Evolutionary conservation across 2,113 vertebrate genomes (phyloP), one percentile per base, ranked within the genome.

Genomic region (Chlorocebus sabaeus): DNA sequence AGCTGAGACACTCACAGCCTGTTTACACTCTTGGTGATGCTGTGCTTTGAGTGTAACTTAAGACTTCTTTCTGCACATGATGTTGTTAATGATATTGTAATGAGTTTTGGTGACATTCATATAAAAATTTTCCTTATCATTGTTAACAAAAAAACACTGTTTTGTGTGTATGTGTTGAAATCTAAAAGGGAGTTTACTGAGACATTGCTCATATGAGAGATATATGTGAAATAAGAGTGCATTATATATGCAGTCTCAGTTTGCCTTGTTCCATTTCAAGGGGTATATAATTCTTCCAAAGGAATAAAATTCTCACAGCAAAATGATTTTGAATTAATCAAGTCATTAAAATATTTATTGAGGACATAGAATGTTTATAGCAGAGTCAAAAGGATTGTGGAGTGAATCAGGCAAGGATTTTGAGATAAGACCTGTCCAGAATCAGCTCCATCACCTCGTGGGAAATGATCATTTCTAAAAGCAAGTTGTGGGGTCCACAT

Each of bases 51-150:
- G 32, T 78, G 8, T 80, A 64, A 81, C 6, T 16, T 32, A 50
- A 81, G 64, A 93, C 23, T 84, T 85, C 43, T n/a, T 61, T 55
- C 17, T 90, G 57, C 17, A 72, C 3, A 1, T 17, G 11, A 38
- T 10, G n/a, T 75, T 68, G 22, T 57, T 67, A 59, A 38, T 64
- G 38, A 82, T 55, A 35, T 16, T 57, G 43, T 23, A 35, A 22
- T 85, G 72, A 95, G 22, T 38, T 85, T 84, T n/a, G 64, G 43
- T 93, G 86, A 61, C n/a, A 75, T 76, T 73, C 40, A 8, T 40
- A n/a, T 78, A 55, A 11, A 23, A 25, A 38, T 45, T 70, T 43
- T 64, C 13, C 35, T 94, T 93, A 48, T 76, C 9, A 4, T 25
- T 87, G 78, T 72, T 45, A 81, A 75, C 10, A 50, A 5, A 38